A percentile compares a stretch with the other conserved stretches of the same genome.
Conservation (phyloP, 1,140 invertebrate species). For the Drosophila triauraria region DNA sequence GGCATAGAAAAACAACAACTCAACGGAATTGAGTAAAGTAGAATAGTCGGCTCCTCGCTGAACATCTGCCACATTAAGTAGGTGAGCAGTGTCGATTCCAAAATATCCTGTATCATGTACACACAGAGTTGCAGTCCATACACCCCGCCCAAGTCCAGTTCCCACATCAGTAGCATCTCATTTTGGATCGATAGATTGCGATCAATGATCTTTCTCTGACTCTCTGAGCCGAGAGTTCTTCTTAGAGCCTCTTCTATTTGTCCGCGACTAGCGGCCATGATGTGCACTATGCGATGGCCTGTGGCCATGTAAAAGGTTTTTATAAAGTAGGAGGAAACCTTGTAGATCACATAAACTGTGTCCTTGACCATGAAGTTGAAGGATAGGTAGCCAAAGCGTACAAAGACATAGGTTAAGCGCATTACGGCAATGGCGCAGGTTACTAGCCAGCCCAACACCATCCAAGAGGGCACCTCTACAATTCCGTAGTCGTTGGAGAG, state of each 20-base stretch:
- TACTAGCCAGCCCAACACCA: background rate
- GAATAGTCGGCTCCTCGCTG: fast-evolving
- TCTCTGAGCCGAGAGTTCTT: background rate
- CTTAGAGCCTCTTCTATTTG: background rate
- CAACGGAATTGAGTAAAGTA: background rate
- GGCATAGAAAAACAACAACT: background rate
- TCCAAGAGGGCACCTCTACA: background rate
- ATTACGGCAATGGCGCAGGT: fast-evolving
- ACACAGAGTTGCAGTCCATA: background rate
- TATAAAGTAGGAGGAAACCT: background rate
- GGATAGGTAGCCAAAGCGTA: fast-evolving
- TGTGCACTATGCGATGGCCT: background rate
- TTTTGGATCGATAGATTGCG: background rate
- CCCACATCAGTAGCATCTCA: background rate
- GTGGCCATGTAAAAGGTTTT: conserved; percentile 2
- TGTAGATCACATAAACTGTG: background rate
- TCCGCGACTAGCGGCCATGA: background rate
- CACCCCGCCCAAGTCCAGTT: background rate
- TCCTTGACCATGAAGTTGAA: too few relatives aligned
- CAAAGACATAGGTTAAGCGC: background rate
- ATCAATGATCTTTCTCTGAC: background rate
- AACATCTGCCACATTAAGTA: background rate
- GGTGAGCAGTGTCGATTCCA: background rate
- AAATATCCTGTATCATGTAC: conserved; percentile 5
- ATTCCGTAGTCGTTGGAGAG: background rate